Evolutionary conservation across 2,797 vertebrate genomes (phyloP), one percentile per base, ranked within the genome.

Genomic region (Spinibarbus caldwelli): DNA sequence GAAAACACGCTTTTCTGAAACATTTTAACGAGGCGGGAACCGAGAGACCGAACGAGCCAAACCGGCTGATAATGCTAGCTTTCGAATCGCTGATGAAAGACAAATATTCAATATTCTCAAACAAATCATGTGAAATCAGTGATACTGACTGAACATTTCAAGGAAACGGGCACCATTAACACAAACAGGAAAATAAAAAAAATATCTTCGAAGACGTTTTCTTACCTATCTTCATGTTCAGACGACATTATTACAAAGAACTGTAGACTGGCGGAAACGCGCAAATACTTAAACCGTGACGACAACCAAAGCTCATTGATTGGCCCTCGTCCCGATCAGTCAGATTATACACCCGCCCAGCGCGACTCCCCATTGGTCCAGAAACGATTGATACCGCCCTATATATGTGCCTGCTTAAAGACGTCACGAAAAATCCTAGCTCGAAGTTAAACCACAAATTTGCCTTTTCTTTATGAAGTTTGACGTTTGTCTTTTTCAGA

Each of bases 161-260:
- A 3, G 5, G 47, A 34, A 54, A 14, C 6, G 1, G 3, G 1
- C 1, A 57, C 0, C 1, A 45, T 2, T 43, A 43, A 10, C 0
- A 31, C 10, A 21, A 6, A 59, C 8, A 9, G 14, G 10, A 0
- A 2, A 0, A 5, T 36, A 0, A 49, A 19, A 21, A 8, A 38
- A 29, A 23, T 31, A 23, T 47, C 10, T n/a, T n/a, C 8, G 62
- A 41, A 15, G 17, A 77, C 76, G 41, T 7, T 62, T 19, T 5
- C 94, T 95, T 91, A 96, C 95, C 95, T 95, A 90, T 95, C 94
- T 83, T 95, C 95, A 94, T 94, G 94, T 91, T 95, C 92, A 87
- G 95, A 95, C 93, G 95, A 96, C 95, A 96, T 96, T 94, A 93
- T 96, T 91, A 93, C 95, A 95, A 95, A 95, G 94, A 93, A 93